Evolutionary conservation across 2,888 invertebrate genomes (phyloP), one percentile per base, ranked within the genome.

Genomic region (Eupithecia exiguata): DNA sequence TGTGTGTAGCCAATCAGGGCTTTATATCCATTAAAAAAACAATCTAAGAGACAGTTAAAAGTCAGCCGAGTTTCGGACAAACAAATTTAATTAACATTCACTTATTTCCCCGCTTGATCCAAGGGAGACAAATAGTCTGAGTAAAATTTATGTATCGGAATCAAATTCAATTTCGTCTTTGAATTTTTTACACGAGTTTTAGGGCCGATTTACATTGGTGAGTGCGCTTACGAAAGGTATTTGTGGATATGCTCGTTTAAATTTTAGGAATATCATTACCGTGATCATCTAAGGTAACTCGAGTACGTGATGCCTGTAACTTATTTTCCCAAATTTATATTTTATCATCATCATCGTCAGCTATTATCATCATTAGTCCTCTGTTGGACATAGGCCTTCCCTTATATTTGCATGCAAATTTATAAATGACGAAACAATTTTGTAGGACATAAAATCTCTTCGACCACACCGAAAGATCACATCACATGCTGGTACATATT

Each of bases 101-200:
- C 89, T 91, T 91, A 92, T 91, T 92, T 88, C 87, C 88, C 87
- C 85, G 89, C 90, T 91, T 92, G 92, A 93, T 92, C 92, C 92
- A 80, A 89, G 87, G 84, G 89, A 93, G 92, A 94, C 93, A 91
- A 94, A 93, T 91, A 90, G 91, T 89, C 91, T 93, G 92, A 94
- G 93, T 93, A 90, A 93, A 94, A 94, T 94, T 94, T 93, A 94
- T 94, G 93, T 94, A 92, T 93, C 91, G 93, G 93, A 94, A 93
- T 93, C 92, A 93, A 92, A 94, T 93, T 93, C 92, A 92, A 93
- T 93, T 92, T 93, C 89, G 93, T 87, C 89, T 93, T 92, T 91
- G 92, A 90, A 93, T 92, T 93, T 93, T 93, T 92, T 91, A 90
- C 89, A 90, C 89, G 91, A 91, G 90, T 92, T 90, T 92, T 90